phyloP scores from a whole-genome alignment of 2,113 vertebrate species.

The Larimichthys crocea region DNA sequence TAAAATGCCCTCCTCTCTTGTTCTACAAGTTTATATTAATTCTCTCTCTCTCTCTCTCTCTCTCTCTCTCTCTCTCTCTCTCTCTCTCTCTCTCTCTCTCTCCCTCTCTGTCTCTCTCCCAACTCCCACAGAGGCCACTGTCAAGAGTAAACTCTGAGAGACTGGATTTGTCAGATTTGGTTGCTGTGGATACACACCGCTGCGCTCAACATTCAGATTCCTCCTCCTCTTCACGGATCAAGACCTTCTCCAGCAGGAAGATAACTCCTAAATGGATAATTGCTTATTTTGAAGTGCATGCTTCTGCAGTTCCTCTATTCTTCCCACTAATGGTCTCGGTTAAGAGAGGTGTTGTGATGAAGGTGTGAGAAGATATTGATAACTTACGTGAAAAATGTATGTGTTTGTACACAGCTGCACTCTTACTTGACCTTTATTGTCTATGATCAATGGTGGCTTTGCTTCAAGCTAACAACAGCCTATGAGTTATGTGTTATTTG shows the following conservation, averaged over 20 bases:
- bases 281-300: conserved; percentile 49
- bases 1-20: conserved; percentile 29
- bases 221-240: conserved; percentile 38
- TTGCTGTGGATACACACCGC: conserved; percentile 63
- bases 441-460: conserved; percentile 38
- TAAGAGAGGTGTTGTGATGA: conserved; percentile 20
- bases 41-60: not conserved
- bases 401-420: conserved; percentile 7
- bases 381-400: conserved; percentile 31
- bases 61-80: no score
- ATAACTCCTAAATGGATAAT: conserved; percentile 46
- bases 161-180: conserved; percentile 47
- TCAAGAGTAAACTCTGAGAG: conserved; percentile 78
- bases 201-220: conserved; percentile 34
- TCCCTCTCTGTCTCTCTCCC: conserved; percentile 7
- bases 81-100: no score
- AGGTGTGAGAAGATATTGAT: conserved; percentile 43
- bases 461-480: not conserved
- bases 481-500: conserved; percentile 29
- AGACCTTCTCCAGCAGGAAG: conserved; percentile 49
- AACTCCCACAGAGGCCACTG: conserved; percentile 54
- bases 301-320: conserved; percentile 27
- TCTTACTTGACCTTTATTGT: conserved; percentile 31
- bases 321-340: conserved; percentile 4
- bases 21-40: conserved; percentile 36